Percentiles rank a stretch among this genome's conserved stretches.
Evolutionary conservation across 2,797 vertebrate genomes (phyloP).

Genomic region (Serranus cabrilla): DNA sequence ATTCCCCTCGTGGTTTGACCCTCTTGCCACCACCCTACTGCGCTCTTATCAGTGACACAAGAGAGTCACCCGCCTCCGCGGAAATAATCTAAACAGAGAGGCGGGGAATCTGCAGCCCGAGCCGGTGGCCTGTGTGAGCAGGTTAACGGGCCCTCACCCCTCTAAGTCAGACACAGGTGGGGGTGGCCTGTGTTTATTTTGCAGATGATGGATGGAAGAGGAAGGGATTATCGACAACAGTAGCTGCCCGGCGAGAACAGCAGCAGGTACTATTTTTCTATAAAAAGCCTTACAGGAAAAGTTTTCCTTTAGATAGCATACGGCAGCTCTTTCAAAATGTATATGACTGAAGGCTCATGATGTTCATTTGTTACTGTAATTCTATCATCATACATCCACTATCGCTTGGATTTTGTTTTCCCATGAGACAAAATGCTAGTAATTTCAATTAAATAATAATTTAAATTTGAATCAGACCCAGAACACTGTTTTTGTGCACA

Average conservation of each 20-base stretch:
- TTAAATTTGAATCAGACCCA: background rate
- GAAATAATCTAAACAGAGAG: conserved; percentile 83
- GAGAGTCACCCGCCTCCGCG: conserved; percentile 74
- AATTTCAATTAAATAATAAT: background rate
- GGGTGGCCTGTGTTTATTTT: conserved; percentile 77
- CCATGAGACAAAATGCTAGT: background rate
- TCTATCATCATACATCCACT: background rate
- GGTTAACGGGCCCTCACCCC: conserved; percentile 79
- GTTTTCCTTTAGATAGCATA: conserved; percentile 19
- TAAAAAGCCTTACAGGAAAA: conserved; percentile 28
- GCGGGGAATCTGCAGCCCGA: conserved; percentile 61
- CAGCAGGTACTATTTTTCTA: conserved; percentile 39
- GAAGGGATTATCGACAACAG: conserved; percentile 63
- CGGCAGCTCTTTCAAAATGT: conserved; percentile 1
- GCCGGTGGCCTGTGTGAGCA: conserved; percentile 68
- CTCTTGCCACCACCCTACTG: conserved; percentile 77
- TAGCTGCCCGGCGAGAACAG: conserved; percentile 40
- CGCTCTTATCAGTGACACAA: conserved; percentile 83
- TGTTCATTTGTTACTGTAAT: conserved; percentile 19
- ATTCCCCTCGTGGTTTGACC: conserved; percentile 83
- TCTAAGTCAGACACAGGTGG: conserved; percentile 72
- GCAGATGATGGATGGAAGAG: conserved; percentile 76
- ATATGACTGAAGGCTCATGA: background rate
- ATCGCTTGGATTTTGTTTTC: background rate
- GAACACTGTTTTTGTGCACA: background rate